phyloP scores from a whole-genome alignment of 1,140 invertebrate species.

The Chrysomallon squamiferum region DNA sequence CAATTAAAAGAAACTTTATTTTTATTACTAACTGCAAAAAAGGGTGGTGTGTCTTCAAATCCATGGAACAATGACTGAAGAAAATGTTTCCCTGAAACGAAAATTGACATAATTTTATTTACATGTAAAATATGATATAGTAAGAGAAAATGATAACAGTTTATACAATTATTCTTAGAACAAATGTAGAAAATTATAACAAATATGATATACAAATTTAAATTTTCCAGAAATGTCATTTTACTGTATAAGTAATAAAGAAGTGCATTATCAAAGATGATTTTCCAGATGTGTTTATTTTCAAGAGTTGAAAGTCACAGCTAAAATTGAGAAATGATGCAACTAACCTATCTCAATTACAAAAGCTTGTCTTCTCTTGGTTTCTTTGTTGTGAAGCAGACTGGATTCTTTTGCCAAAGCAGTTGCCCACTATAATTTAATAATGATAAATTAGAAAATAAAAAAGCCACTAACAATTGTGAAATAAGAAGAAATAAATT shows the following conservation, averaged over 20 bases:
- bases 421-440: slow-evolving; percentile 67
- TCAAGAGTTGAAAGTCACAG: no score
- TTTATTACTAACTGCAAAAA: slow-evolving; percentile 76
- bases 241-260: no score
- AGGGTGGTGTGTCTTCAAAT: slow-evolving; percentile 82
- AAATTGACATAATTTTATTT: background rate
- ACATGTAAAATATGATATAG: background rate
- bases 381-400: slow-evolving; percentile 42
- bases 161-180: no score
- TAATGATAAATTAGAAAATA: no score
- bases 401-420: slow-evolving; percentile 74
- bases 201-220: background rate
- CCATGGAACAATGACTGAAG: slow-evolving; percentile 85
- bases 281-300: no score
- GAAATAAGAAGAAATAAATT: no score
- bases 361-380: slow-evolving; percentile 41
- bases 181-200: background rate
- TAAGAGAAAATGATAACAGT: no score
- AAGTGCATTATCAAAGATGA: no score
- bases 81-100: slow-evolving; percentile 78
- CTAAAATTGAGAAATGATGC: no score
- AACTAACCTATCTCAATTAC: slow-evolving; percentile 39
- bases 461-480: no score
- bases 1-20: no score
- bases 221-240: background rate